Evolutionary conservation across 2,797 vertebrate species (phyloP), one percentile per base, ranked within the genome.

Genomic region (Yasuhikotakia modesta): DNA sequence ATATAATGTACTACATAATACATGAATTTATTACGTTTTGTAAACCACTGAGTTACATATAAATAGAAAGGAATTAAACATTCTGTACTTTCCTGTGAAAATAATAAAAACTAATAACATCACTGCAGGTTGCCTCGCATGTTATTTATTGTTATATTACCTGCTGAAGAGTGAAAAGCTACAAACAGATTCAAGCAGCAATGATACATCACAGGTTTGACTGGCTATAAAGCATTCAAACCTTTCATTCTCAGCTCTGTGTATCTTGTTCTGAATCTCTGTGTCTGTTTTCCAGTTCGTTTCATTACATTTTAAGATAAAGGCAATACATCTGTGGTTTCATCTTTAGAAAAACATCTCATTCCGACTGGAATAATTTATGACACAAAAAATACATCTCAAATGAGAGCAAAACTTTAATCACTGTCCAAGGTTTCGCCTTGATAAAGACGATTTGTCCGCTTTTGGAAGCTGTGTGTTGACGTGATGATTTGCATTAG

Each of bases 111-210:
- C 43, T 3, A 61, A 61, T 61, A 46, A 48, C 12, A 7, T 43
- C 6, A 14, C 53, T 22, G 48, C 2, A 61, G 7, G 35, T n/a
- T 48, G 43, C 60, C 48, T 50, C 68, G 58, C 64, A 17, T 68
- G 73, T 63, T 52, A 22, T 71, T 73, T 66, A 35, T 7, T 35
- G 35, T n/a, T 35, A 21, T 21, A 55, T 60, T 60, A 69, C 65
- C 50, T 32, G 48, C 16, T 72, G 61, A 53, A 70, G 58, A 70
- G 55, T 21, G 30, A 57, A 57, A 27, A 39, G 32, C 39, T 74
- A 68, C 58, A 82, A 67, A 71, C 66, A 52, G 27, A 50, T 63
- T 22, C 27, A 35, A 17, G 61, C 30, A 64, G 46, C 46, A 48
- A 48, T 48, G 16, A 48, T 48, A 48, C 46, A 13, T 16, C 46